phyloP scores from a whole-genome alignment of 2,113 vertebrate species.

The Cinclus cinclus region DNA sequence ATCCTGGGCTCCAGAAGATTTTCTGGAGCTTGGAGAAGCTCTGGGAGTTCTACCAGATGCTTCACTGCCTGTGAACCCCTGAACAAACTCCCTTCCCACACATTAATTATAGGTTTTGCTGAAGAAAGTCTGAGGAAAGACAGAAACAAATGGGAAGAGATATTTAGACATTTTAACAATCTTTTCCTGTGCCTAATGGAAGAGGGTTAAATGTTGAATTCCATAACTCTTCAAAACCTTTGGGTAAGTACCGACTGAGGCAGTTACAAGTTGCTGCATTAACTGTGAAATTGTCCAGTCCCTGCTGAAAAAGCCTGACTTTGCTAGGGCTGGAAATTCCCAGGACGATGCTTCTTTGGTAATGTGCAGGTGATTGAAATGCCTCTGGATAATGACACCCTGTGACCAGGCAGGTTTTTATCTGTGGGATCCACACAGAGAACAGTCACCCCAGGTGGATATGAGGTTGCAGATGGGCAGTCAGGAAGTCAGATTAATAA shows the following conservation, averaged over 20 bases:
- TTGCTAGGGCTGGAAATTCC: background rate
- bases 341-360: background rate
- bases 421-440: accelerated
- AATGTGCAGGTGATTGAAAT: background rate
- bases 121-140: background rate
- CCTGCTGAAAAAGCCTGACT: background rate
- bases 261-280: background rate
- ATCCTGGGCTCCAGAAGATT: background rate
- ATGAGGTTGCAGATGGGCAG: background rate
- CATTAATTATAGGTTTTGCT: background rate
- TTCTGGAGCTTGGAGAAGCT: background rate
- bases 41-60: background rate
- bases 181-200: background rate
- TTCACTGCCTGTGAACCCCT: background rate
- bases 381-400: background rate
- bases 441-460: background rate
- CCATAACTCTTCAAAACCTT: background rate
- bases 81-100: background rate
- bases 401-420: background rate
- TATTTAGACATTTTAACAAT: background rate
- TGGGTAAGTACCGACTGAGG: background rate
- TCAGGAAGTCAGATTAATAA: background rate
- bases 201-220: background rate
- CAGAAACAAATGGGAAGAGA: background rate
- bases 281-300: background rate